Conservation (phyloP, 2,113 vertebrate genomes). For the Microcebus ravelobensis region DNA sequence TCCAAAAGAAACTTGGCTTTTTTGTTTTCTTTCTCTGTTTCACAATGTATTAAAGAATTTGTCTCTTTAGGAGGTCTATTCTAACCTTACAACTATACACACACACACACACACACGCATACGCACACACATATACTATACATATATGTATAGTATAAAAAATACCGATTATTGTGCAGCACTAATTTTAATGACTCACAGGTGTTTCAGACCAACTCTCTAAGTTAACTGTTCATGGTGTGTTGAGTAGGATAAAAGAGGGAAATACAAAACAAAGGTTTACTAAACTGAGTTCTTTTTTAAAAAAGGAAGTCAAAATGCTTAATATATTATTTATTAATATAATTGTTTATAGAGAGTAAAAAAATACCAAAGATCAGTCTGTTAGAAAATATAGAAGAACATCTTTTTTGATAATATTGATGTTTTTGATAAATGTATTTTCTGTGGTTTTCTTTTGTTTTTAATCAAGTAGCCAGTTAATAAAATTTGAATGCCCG, state of each 20-base stretch:
- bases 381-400: conserved; percentile 31
- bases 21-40: conserved; percentile 13
- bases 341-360: neutral
- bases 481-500: neutral
- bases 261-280: neutral
- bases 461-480: neutral
- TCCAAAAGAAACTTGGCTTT: neutral
- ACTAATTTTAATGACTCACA: neutral
- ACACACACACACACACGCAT: too few species aligned
- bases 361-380: conserved; percentile 2
- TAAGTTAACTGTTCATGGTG: neutral
- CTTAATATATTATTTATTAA: neutral
- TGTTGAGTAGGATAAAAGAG: neutral
- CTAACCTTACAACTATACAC: neutral
- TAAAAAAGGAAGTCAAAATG: neutral
- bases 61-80: neutral
- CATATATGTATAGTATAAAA: neutral
- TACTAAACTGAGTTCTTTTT: neutral
- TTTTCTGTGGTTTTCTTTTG: neutral
- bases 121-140: neutral
- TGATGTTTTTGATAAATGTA: neutral
- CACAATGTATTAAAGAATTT: neutral
- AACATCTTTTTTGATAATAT: neutral
- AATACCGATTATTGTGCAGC: neutral
- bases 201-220: neutral